Conservation (phyloP, 2,797 vertebrate genomes). For the Lepilemur septentrionalis region DNA sequence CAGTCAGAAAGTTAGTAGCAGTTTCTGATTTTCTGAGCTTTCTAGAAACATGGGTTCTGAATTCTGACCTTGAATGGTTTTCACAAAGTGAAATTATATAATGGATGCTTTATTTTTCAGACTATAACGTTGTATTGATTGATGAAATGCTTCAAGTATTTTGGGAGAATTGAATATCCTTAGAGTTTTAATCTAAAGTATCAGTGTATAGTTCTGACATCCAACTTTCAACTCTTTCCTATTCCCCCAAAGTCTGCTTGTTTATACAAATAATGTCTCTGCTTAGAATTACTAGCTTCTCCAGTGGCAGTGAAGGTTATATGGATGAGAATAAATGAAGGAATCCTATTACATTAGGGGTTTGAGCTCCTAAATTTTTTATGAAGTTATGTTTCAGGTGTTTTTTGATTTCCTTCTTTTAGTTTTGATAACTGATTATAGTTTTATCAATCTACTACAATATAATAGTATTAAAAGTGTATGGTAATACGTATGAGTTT, state of each 20-base stretch:
- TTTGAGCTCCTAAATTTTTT: not conserved
- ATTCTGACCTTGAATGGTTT: not conserved
- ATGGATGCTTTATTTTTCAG: not conserved
- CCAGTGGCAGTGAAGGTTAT: not conserved
- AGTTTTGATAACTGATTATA: not conserved
- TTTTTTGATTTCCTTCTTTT: not conserved
- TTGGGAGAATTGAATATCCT: slow-evolving; percentile 3
- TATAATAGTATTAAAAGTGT: not conserved
- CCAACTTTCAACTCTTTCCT: not conserved
- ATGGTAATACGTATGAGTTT: not conserved
- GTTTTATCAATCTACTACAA: not conserved
- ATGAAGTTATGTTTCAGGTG: not conserved
- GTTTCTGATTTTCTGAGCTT: not conserved
- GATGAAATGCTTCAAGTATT: slow-evolving; percentile 17
- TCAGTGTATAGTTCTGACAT: not conserved
- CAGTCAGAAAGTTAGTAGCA: not conserved
- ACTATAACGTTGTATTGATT: slow-evolving; percentile 2
- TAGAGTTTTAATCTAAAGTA: slow-evolving; percentile 44
- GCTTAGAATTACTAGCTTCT: not conserved
- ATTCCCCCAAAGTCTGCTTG: not conserved
- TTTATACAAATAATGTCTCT: not conserved
- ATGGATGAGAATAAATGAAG: not conserved
- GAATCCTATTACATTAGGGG: not conserved
- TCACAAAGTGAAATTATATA: not conserved
- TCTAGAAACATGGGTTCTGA: not conserved